Evolutionary conservation across 1,140 invertebrate genomes (phyloP), one percentile per base, ranked within the genome.

Genomic region (Adelges cooleyi): DNA sequence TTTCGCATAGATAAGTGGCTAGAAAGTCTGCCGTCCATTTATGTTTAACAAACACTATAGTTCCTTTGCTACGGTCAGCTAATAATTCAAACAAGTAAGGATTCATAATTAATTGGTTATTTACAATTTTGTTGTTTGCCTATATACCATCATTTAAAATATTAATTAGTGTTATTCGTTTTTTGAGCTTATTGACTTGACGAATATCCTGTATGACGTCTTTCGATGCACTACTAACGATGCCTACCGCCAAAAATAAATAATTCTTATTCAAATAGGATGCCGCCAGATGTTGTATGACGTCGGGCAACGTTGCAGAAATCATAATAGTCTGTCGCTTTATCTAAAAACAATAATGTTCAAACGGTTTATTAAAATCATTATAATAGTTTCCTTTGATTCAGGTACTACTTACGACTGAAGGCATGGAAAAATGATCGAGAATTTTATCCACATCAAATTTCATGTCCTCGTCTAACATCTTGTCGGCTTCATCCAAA

Each of bases 221-320:
- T 0, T 82, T 76, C 71, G 89, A 95, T 4, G 94, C 94, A 18
- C 89, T 89, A 0, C 94, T 94, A 25, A 99, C 94, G 70, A 95
- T 85, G 36, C 96, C 96, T 49, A 99, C 95, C 54, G 95, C 93
- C 74, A 99, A 84, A 80, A 99, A 99, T 70, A 99, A 94, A 75
- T 99, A 99, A 75, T 98, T 94, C 71, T 87, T 86, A 71, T 88
- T 86, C 67, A 99, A 79, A 76, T 99, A 99, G 77, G 97, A 94
- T 74, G 90, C 82, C 13, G 94, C 93, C 72, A 97, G 74, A 74
- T 92, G 89, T 77, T 95, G 92, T 71, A 99, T 98, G 77, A 96
- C 92, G 76, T 96, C 95, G 4, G 96, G 95, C 79, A 99, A 99
- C 59, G 96, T 99, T 52, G 95, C 95, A 44, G 93, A 97, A 77